Base-by-base conservation (phyloP, 2,888 invertebrate genomes). In the Phortica magna region DNA sequence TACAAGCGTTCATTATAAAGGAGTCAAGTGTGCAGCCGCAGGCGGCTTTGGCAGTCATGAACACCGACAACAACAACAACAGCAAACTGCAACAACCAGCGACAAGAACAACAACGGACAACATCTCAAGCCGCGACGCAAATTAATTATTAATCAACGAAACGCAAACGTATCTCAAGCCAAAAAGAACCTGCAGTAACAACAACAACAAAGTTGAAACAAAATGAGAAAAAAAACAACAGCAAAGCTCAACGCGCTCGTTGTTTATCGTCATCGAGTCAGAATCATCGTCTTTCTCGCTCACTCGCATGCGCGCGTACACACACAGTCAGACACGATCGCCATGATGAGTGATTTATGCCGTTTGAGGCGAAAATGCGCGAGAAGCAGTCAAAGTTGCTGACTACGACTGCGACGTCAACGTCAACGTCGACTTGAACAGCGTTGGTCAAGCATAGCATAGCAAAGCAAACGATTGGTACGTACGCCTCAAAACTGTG, bases 131-230 rank as follows among this genome's bases (percentile, higher is more conserved):
- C 80, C 75, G 77, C 75, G 85, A 86, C 89, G 84, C 89, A 90
- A 91, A 91, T 91, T 91, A 91, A 91, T 91, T 91, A 91, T 91
- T 91, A 91, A 91, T 90, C 90, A 91, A 89, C 88, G 84, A 88
- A 89, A 84, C 82, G 85, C 83, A 84, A 83, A 77, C 53, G 70
- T 55, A 71, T 71, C 22, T 65, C 53, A 71, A 31, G 2, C 48
- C 10, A 48, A 12, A 48, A 9, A 48, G 14, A 48, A 48, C 48
- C 48, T 48, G 48, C 67, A 77, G 72, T 79, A 12, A 57, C 39
- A 31, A 14, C 48, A 31, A 65, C 19, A 39, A 48, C 64, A 12
- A 1, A 9, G 42, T 22, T n/a, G 43, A 55, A 22, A 72, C 14
- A 9, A 53, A 14, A 3, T 19, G 19, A 7, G 19, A 53, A 5